Percentiles rank a stretch among this genome's conserved stretches.
These are phyloP conservation scores for Metopolophium dirhodum DNA, from an alignment of 1,140 invertebrate genomes.

Conservation along the genomic window DNA sequence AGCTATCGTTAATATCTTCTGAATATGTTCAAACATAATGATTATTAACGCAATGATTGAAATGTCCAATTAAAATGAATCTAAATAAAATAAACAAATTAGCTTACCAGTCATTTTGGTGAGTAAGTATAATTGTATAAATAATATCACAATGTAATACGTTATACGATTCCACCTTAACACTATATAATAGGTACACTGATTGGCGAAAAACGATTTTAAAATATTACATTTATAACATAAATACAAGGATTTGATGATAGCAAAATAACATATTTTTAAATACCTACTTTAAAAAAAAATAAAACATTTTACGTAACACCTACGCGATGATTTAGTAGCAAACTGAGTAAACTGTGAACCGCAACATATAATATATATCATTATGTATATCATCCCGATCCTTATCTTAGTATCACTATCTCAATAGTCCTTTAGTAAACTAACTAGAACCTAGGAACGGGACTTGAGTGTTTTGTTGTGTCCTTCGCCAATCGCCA, in stretches of 20 bases:
- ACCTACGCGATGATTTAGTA: background rate
- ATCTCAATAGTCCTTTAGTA: background rate
- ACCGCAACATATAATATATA: background rate
- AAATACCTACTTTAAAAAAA: background rate
- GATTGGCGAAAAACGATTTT: background rate
- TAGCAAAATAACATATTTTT: background rate
- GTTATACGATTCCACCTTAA: background rate
- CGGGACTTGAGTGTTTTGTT: background rate
- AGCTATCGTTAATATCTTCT: background rate
- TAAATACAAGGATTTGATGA: background rate
- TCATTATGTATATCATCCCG: background rate
- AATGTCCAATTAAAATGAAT: background rate
- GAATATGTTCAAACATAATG: background rate
- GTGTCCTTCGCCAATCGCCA: background rate
- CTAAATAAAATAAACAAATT: background rate
- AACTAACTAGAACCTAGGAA: constrained; percentile 14
- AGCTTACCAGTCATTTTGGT: background rate
- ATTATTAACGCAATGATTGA: background rate
- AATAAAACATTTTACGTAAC: background rate
- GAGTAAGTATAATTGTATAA: background rate
- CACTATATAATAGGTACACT: background rate
- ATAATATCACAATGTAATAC: background rate
- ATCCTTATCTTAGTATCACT: background rate
- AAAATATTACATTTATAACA: background rate
- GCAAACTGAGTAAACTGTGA: background rate